Conservation (phyloP, 2,797 vertebrate species). For the Sebastolobus altivelis region DNA sequence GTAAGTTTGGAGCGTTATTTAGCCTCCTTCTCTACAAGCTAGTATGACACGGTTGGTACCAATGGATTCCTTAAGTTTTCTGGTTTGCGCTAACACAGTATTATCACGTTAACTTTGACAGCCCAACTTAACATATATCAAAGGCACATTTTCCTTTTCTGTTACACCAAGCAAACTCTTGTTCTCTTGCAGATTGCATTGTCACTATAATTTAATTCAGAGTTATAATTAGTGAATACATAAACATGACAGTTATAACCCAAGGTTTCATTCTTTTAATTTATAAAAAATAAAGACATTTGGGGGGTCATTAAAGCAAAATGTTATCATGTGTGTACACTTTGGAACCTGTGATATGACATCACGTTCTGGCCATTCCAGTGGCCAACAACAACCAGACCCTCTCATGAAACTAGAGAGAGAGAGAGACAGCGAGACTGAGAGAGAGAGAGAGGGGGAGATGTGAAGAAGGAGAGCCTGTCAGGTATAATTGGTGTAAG, state of each 20-base stretch:
- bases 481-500: slow-evolving; percentile 78
- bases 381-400: slow-evolving; percentile 3
- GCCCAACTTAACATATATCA: not conserved
- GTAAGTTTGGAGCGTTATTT: too few relatives aligned
- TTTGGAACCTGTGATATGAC: not conserved
- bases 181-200: not conserved
- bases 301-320: not conserved
- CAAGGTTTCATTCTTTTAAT: not conserved
- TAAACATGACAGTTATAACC: not conserved
- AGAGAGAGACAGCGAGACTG: slow-evolving; percentile 14
- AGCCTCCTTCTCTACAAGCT: too few relatives aligned
- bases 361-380: not conserved
- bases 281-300: not conserved
- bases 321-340: not conserved
- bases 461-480: slow-evolving; percentile 45
- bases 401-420: slow-evolving; percentile 22
- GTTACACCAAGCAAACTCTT: not conserved
- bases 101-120: too few relatives aligned
- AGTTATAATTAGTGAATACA: not conserved
- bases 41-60: too few relatives aligned
- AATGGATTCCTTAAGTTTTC: too few relatives aligned
- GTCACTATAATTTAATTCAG: not conserved
- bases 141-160: not conserved
- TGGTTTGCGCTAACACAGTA: too few relatives aligned
- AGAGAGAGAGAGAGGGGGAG: slow-evolving; percentile 35